phyloP scores from a whole-genome alignment of 2,113 vertebrate species.

The Nesoenas mayeri region DNA sequence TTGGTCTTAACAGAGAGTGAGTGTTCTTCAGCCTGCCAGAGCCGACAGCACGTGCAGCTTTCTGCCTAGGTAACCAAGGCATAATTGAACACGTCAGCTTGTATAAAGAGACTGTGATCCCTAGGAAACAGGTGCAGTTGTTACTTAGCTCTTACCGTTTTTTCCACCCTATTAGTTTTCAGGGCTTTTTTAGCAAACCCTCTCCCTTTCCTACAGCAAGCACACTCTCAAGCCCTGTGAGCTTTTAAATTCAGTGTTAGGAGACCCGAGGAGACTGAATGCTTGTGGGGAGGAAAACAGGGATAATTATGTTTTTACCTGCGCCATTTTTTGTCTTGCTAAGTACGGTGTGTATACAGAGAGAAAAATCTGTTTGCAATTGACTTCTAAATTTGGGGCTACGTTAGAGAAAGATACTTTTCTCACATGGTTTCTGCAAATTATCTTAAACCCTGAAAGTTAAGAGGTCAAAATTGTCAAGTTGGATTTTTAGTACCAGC shows the following conservation, averaged over 20 bases:
- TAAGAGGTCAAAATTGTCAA: not conserved
- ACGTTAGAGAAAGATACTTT: not conserved
- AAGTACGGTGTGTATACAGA: not conserved
- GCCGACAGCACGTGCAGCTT: not conserved
- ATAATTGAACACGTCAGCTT: not conserved
- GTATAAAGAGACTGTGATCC: not conserved
- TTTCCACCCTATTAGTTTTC: not conserved
- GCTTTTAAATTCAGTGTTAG: not conserved
- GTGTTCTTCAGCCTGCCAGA: not conserved
- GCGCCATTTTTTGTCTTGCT: not conserved
- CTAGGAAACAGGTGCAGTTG: not conserved
- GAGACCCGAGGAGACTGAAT: not conserved
- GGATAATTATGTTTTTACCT: not conserved
- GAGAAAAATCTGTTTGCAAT: not conserved
- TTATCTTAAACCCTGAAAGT: not conserved
- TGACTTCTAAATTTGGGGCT: not conserved
- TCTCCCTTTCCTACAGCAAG: not conserved
- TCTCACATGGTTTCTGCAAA: not conserved
- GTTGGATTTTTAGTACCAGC: not conserved
- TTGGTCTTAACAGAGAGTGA: not conserved
- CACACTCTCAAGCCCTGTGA: not conserved
- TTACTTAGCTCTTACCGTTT: not conserved
- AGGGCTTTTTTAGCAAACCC: not conserved
- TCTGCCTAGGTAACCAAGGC: not conserved
- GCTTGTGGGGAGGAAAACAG: accelerated